Evolutionary conservation across 2,113 vertebrate genomes (phyloP).

Genomic region (Gallinago paraguaiae): DNA sequence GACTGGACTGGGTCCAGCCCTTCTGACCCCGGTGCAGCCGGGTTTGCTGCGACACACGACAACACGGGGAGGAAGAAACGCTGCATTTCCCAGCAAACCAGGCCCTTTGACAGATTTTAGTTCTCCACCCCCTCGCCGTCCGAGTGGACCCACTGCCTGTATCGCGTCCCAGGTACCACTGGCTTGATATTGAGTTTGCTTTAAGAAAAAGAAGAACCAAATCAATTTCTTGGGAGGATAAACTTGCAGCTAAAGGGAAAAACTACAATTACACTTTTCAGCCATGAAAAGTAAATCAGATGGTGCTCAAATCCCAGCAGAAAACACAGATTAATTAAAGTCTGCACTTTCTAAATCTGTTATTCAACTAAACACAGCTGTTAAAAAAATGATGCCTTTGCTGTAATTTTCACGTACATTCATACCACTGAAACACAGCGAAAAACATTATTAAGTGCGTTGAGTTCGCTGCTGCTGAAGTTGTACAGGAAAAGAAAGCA

Average conservation of each 20-base stretch:
- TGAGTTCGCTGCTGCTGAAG: background rate
- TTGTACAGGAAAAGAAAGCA: background rate
- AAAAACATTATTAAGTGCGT: slow-evolving; percentile 37
- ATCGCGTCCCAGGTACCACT: background rate
- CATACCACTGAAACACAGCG: slow-evolving; percentile 14
- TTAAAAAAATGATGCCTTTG: slow-evolving; percentile 76
- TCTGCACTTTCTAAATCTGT: slow-evolving; percentile 81
- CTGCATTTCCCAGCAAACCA: background rate
- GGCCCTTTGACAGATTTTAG: background rate
- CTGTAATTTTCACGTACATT: slow-evolving; percentile 63
- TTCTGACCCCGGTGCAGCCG: background rate
- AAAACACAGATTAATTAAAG: slow-evolving; percentile 83
- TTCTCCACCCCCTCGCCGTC: background rate
- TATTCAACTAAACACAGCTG: slow-evolving; percentile 81
- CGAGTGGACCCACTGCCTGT: background rate
- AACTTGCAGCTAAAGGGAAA: slow-evolving; percentile 67
- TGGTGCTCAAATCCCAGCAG: slow-evolving; percentile 78
- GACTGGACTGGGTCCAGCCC: background rate
- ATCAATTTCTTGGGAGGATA: slow-evolving; percentile 71
- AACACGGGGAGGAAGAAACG: background rate
- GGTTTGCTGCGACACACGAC: background rate
- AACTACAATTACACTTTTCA: slow-evolving; percentile 78
- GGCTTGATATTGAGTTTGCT: slow-evolving; percentile 15
- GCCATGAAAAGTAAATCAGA: slow-evolving; percentile 78
- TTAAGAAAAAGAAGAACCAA: slow-evolving; percentile 52